Conservation (phyloP, 1,140 invertebrate species). For the Manduca sexta region DNA sequence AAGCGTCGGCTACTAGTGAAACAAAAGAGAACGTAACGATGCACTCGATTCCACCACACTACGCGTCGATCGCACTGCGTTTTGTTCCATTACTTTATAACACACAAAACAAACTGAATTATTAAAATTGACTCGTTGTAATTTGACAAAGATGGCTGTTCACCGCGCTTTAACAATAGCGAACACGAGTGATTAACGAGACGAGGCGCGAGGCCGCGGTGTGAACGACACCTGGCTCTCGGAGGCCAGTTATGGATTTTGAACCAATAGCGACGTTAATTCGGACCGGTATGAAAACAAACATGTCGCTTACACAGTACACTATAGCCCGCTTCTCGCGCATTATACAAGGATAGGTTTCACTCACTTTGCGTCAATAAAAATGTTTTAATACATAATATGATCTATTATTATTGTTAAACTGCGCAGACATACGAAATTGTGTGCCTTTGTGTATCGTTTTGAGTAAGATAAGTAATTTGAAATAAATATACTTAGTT, state of each 20-base stretch:
- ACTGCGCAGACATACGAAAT: constrained; percentile 25
- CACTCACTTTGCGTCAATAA: constrained; percentile 55
- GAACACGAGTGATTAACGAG: constrained; percentile 72
- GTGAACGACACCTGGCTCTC: constrained; percentile 74
- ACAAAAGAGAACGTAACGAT: constrained; percentile 70
- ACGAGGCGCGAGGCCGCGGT: constrained; percentile 73
- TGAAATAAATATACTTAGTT: too few species aligned
- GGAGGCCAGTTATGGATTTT: constrained; percentile 73
- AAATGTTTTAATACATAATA: constrained; percentile 25
- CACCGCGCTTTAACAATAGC: constrained; percentile 71
- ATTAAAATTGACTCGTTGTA: constrained; percentile 66
- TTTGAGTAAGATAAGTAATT: too few species aligned
- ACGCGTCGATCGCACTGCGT: constrained; percentile 48
- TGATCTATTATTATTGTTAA: not conserved
- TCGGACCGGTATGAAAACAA: constrained; percentile 73
- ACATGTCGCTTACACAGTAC: constrained; percentile 66
- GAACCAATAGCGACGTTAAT: constrained; percentile 73
- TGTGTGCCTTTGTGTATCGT: too few species aligned
- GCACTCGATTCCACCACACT: constrained; percentile 43
- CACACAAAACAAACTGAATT: constrained; percentile 46
- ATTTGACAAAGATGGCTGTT: constrained; percentile 73
- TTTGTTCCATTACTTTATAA: constrained; percentile 50
- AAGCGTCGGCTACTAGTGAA: constrained; percentile 56
- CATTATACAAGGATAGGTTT: constrained; percentile 44
- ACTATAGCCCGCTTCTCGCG: constrained; percentile 30